Conservation (phyloP, 2,888 invertebrate species). For the Scaeva pyrastri region DNA sequence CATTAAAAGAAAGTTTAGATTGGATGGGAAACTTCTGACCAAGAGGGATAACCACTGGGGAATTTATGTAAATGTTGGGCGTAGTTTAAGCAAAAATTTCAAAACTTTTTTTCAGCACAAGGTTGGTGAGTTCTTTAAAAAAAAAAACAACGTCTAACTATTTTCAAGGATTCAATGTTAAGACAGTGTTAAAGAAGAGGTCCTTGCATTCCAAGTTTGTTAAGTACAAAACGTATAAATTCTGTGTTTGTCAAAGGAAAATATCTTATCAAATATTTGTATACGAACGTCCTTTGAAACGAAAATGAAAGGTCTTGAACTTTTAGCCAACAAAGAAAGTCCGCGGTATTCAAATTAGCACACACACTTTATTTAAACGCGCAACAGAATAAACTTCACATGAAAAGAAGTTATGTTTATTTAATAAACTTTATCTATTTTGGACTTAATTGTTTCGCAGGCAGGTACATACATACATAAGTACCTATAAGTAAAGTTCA, state of each 20-base stretch:
- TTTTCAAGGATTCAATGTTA: neutral
- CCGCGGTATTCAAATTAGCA: neutral
- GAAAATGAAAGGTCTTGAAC: constrained; percentile 33
- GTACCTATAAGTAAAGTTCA: constrained; percentile 9
- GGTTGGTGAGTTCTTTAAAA: neutral
- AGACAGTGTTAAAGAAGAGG: neutral
- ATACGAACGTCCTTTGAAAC: constrained; percentile 36
- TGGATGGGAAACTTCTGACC: too few species aligned
- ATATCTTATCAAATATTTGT: constrained; percentile 56
- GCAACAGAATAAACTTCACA: neutral
- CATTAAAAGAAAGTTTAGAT: too few species aligned
- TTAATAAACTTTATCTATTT: constrained; percentile 2
- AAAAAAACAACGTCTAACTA: neutral
- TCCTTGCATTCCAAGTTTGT: neutral
- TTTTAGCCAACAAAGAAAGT: constrained; percentile 8
- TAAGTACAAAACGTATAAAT: neutral
- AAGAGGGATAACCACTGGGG: too few species aligned
- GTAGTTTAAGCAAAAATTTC: neutral
- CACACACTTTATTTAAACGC: neutral
- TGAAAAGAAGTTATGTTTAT: constrained; percentile 2
- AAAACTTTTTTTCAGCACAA: neutral
- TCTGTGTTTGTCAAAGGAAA: neutral
- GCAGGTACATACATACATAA: too few species aligned
- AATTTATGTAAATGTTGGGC: too few species aligned
- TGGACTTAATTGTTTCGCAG: neutral